Evolutionary conservation across 1,140 invertebrate species (phyloP).

Genomic region (Pseudomyrmex dendroicus): DNA sequence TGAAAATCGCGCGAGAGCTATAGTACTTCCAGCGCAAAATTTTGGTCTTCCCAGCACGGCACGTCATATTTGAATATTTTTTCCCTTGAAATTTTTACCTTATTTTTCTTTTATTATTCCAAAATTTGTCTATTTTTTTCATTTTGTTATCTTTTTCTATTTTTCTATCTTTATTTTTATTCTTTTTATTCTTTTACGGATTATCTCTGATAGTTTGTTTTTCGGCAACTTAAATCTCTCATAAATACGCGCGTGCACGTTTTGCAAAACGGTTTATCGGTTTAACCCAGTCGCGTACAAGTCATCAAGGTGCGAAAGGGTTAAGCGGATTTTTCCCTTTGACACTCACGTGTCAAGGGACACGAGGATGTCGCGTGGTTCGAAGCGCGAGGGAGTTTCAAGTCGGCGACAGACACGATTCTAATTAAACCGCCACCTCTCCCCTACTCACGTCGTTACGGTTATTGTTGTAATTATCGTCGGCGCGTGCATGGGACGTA

Average conservation of each 20-base stretch:
- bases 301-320: conserved; percentile 36
- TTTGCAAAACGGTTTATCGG: conserved; percentile 20
- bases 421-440: conserved; percentile 73
- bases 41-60: conserved; percentile 1
- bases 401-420: conserved; percentile 75
- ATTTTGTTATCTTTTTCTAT: too few relatives aligned
- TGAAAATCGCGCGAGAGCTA: conserved; percentile 24
- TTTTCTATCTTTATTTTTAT: background rate
- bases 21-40: conserved; percentile 23
- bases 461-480: conserved; percentile 80
- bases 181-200: background rate
- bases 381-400: conserved; percentile 59
- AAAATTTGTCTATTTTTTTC: background rate
- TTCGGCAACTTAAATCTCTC: conserved; percentile 4
- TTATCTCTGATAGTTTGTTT: background rate
- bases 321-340: conserved; percentile 59
- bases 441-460: conserved; percentile 67
- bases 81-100: background rate
- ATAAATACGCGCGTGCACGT: conserved; percentile 22
- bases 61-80: background rate
- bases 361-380: conserved; percentile 28
- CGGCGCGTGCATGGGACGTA: conserved; percentile 72
- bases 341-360: conserved; percentile 38
- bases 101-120: too few relatives aligned
- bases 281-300: conserved; percentile 38